Base-by-base conservation (phyloP, 2,797 vertebrate genomes). In the Selene dorsalis region DNA sequence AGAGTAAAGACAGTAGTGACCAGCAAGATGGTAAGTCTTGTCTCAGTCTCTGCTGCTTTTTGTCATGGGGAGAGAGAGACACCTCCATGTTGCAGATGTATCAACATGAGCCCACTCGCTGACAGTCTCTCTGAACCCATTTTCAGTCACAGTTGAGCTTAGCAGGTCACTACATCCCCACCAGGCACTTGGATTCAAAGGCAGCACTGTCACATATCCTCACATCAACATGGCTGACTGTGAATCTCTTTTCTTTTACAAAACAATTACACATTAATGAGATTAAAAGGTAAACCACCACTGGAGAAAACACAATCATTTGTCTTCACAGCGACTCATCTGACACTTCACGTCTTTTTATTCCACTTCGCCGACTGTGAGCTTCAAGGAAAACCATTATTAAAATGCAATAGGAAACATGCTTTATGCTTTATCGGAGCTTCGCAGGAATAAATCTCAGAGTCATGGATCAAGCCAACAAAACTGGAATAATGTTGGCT, bases 181-280 rank as follows among this genome's bases (percentile, higher is more conserved):
- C 39, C n/a, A 64, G 26, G 63, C 53, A 30, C 28, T 77, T 39
- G 17, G 39, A 48, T 69, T 90, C 56, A 76, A 72, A 90, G 65
- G 69, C 73, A 80, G 60, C 77, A 50, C 35, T 58, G 82, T 84
- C 85, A 89, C 82, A 85, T 67, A 59, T 76, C 39, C 38, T 90
- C 65, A 79, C 52, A 81, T 88, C 73, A 88, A 64, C 43, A 60
- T 59, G 78, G 69, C 69, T 87, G 73, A 69, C 86, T 57, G 65
- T 12, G 35, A 83, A 73, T 26, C 63, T 32, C 32, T 61, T 82
- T n/a, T 65, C 50, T 60, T 70, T 22, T 28, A 35, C 43, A 17
- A 52, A 68, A 5, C 14, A 45, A 66, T 5, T 55, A 9, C 43
- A 55, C 32, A 35, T 41, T 41, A 11, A n/a, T 26, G 12, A 78